Conservation (phyloP, 1,140 invertebrate genomes). For the Metopolophium dirhodum region DNA sequence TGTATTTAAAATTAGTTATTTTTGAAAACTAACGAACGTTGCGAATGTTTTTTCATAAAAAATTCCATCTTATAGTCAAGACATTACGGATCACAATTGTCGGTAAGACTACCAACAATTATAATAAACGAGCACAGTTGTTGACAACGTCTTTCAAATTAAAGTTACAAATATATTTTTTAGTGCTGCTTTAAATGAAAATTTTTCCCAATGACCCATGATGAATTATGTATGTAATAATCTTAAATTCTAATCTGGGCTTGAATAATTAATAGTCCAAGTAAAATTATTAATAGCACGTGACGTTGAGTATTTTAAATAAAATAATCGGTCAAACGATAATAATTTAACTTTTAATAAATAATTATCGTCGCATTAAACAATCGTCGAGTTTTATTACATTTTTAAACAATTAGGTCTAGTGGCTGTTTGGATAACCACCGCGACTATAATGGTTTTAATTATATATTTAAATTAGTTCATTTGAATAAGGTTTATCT, state of each 20-base stretch:
- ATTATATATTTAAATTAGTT: conserved; percentile 20
- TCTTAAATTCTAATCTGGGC: neutral
- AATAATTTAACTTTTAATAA: neutral
- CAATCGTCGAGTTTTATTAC: neutral
- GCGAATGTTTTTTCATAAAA: too few species aligned
- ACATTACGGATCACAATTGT: neutral
- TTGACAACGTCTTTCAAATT: neutral
- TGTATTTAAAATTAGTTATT: neutral
- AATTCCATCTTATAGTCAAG: neutral
- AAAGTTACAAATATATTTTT: neutral
- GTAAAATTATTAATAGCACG: neutral
- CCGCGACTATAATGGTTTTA: neutral
- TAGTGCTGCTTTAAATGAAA: neutral
- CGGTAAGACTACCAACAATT: too few species aligned
- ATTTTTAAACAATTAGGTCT: neutral
- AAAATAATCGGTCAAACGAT: neutral
- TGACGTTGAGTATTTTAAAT: neutral
- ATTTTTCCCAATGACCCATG: neutral
- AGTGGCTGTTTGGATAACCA: neutral
- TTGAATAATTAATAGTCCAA: neutral
- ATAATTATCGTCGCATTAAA: neutral
- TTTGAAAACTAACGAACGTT: neutral
- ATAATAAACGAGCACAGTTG: neutral
- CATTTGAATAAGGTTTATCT: neutral
- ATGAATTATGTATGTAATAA: neutral